Evolutionary conservation across 1,140 invertebrate genomes (phyloP).

Genomic region (Atta cephalotes): DNA sequence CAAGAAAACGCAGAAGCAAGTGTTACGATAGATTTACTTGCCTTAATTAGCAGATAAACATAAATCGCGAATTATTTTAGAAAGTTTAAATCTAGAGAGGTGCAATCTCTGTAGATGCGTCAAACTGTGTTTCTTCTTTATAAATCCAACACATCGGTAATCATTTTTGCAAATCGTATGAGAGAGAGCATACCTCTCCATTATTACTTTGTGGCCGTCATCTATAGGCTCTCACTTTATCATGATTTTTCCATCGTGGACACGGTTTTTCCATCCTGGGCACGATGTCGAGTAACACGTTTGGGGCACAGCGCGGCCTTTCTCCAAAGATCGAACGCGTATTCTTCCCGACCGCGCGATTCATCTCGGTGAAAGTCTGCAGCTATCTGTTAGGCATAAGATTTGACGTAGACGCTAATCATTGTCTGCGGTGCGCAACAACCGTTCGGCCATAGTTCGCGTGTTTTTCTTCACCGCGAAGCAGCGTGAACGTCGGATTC

Average conservation of each 20-base stretch:
- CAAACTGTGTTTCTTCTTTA: background rate
- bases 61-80: constrained; percentile 1
- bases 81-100: background rate
- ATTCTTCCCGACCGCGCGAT: constrained; percentile 45
- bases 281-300: constrained; percentile 43
- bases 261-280: background rate
- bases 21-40: background rate
- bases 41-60: constrained; percentile 22
- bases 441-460: constrained; percentile 23
- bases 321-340: constrained; percentile 50
- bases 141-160: constrained; percentile 24
- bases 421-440: constrained; percentile 42
- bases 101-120: background rate
- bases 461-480: background rate
- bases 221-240: constrained; percentile 45
- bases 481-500: constrained; percentile 14
- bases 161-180: constrained; percentile 31
- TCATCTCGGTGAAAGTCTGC: constrained; percentile 53
- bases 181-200: background rate
- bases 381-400: constrained; percentile 43
- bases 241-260: constrained; percentile 48
- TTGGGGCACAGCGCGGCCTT: constrained; percentile 32
- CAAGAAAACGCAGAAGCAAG: background rate
- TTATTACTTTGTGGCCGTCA: constrained; percentile 27
- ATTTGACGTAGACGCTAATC: constrained; percentile 59